Conservation (phyloP, 2,113 vertebrate species). For the Amphiprion ocellaris region DNA sequence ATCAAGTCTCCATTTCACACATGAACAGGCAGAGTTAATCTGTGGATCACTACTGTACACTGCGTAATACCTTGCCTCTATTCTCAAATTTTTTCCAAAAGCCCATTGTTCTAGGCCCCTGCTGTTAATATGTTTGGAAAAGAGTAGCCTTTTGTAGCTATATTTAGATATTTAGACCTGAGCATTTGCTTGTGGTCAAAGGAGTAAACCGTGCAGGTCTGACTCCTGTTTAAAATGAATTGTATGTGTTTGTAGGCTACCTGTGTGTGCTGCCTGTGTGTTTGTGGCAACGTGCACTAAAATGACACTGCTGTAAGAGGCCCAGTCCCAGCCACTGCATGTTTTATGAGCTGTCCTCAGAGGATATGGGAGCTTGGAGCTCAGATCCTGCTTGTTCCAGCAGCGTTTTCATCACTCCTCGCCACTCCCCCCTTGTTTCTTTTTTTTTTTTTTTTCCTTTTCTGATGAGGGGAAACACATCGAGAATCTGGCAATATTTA, state of each 20-base stretch:
- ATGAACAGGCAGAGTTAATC: slow-evolving; percentile 85
- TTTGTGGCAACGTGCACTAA: slow-evolving; percentile 66
- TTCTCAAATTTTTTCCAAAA: slow-evolving; percentile 41
- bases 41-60: slow-evolving; percentile 83
- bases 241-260: slow-evolving; percentile 53
- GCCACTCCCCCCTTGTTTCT: slow-evolving; percentile 25
- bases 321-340: slow-evolving; percentile 76
- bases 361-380: slow-evolving; percentile 78
- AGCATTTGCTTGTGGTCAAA: slow-evolving; percentile 33
- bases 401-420: slow-evolving; percentile 72
- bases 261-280: slow-evolving; percentile 54
- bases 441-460: slow-evolving; percentile 14
- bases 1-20: slow-evolving; percentile 89
- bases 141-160: slow-evolving; percentile 46
- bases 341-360: slow-evolving; percentile 85
- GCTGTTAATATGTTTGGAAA: slow-evolving; percentile 60
- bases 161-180: slow-evolving; percentile 36
- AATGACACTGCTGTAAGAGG: slow-evolving; percentile 75
- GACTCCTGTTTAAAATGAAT: slow-evolving; percentile 58
- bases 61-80: slow-evolving; percentile 53
- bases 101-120: slow-evolving; percentile 61
- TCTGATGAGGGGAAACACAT: slow-evolving; percentile 48
- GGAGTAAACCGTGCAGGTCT: slow-evolving; percentile 36
- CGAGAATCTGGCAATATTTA: slow-evolving; percentile 63
- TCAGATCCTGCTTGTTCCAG: slow-evolving; percentile 80